Conservation (phyloP, 2,888 invertebrate genomes). For the Therioaphis trifolii region DNA sequence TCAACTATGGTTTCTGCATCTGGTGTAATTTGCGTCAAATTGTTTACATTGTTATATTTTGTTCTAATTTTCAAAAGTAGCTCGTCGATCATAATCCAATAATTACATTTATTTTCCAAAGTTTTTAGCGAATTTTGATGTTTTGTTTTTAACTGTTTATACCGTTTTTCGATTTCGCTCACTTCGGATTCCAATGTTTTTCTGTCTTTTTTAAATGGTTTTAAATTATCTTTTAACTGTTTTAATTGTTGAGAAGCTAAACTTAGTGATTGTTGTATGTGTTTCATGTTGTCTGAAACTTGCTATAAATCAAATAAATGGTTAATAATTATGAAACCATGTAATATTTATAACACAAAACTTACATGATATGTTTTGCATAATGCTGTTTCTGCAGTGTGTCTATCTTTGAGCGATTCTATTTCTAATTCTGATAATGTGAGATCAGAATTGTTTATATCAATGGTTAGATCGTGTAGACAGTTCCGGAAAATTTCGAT, state of each 20-base stretch:
- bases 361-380: constrained; percentile 43
- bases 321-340: not conserved
- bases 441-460: not conserved
- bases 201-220: constrained; percentile 62
- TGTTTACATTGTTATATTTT: constrained; percentile 11
- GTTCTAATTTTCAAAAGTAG: constrained; percentile 30
- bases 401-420: constrained; percentile 26
- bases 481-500: not conserved
- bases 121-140: constrained; percentile 61
- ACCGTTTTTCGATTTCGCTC: constrained; percentile 56
- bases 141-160: constrained; percentile 65
- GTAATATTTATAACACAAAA: not conserved
- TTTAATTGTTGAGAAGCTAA: constrained; percentile 52
- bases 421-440: constrained; percentile 25
- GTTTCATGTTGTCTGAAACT: constrained; percentile 12
- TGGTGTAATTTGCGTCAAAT: not conserved
- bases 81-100: constrained; percentile 48
- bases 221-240: constrained; percentile 63
- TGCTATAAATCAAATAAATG: constrained; percentile 6
- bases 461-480: not conserved
- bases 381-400: constrained; percentile 27
- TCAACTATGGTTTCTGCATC: not conserved
- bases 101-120: constrained; percentile 52
- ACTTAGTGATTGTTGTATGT: not conserved
- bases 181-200: constrained; percentile 49